Base-by-base conservation (phyloP, 2,888 invertebrate species). In the Acanthosepion lycidas region DNA sequence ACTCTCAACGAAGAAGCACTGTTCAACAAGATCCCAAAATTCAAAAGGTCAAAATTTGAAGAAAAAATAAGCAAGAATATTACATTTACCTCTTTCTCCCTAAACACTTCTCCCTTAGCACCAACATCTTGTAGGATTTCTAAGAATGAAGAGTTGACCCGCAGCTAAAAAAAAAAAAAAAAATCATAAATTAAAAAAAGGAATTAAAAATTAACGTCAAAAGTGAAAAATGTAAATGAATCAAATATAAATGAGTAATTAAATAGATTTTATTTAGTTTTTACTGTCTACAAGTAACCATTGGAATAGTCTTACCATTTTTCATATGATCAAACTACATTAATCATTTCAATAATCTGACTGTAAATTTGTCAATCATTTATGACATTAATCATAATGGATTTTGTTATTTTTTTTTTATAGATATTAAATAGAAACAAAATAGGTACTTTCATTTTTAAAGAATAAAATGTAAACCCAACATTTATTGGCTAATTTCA, bases 101-200 rank as follows among this genome's bases (percentile, higher is more conserved):
- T 96, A 94, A 96, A 96, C 6, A 96, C 95, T 95, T 96, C 96
- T 12, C 96, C 96, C 1, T 95, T 95, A 15, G 96, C 96, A 28
- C 96, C 96, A 49, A 95, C 96, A 48, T 93, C 94, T 53, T 95
- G 95, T 18, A 97, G 94, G 12, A 97, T 95, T 51, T 95, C 95
- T 33, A 96, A 95, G 59, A 97, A 96, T 4, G 94, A 95, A 8
- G 95, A 94, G 42, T 95, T 96, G 2, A 96, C 96, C 49, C 96
- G 95, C 26, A 96, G 95, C 96, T 96, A 95, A 55, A 95, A 95
- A 53, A 93, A 33, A 78, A 8, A n/a, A n/a, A 9, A n/a, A n/a
- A 28, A 78, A 2, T 12, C 5, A 78, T 0, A 78, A n/a, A 33
- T 78, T 9, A 78, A 78, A n/a, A 8, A 28, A n/a, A 78, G 28